These are phyloP conservation scores for Chaetops frenatus DNA, from an alignment of 2,113 vertebrate species.

Conservation along the genomic window DNA sequence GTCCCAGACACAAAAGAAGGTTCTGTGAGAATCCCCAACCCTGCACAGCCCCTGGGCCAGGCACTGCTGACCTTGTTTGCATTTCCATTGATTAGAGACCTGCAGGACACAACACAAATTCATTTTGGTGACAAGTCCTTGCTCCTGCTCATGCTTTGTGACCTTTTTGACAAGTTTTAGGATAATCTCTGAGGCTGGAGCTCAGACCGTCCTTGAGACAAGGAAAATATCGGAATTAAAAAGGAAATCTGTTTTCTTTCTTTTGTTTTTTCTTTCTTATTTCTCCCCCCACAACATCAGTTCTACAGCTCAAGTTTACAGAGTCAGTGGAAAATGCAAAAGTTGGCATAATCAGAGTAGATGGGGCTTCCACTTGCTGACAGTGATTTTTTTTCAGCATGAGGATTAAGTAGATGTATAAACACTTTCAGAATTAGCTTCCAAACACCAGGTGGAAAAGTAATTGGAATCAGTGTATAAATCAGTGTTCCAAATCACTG, in stretches of 20 bases:
- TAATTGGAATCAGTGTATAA: background rate
- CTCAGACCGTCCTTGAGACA: accelerated
- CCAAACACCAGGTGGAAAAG: background rate
- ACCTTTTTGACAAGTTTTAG: background rate
- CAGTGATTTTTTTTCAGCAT: background rate
- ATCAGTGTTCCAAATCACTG: background rate
- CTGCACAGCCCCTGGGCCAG: background rate
- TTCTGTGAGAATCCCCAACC: background rate
- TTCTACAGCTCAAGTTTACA: background rate
- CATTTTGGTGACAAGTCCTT: background rate
- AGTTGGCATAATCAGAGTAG: background rate
- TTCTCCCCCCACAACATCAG: accelerated
- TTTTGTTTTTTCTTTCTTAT: background rate
- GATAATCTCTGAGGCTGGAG: background rate
- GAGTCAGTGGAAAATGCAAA: background rate
- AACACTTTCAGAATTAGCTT: background rate
- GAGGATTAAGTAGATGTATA: background rate
- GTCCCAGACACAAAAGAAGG: accelerated
- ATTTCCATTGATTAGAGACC: background rate
- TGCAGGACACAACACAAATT: background rate
- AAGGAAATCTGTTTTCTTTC: background rate
- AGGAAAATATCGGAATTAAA: background rate
- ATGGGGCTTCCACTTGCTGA: background rate
- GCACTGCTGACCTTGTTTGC: background rate
- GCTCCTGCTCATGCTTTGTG: background rate